These are phyloP conservation scores for Agapornis canus DNA, from an alignment of 2,797 vertebrate species.

Conservation along the genomic window DNA sequence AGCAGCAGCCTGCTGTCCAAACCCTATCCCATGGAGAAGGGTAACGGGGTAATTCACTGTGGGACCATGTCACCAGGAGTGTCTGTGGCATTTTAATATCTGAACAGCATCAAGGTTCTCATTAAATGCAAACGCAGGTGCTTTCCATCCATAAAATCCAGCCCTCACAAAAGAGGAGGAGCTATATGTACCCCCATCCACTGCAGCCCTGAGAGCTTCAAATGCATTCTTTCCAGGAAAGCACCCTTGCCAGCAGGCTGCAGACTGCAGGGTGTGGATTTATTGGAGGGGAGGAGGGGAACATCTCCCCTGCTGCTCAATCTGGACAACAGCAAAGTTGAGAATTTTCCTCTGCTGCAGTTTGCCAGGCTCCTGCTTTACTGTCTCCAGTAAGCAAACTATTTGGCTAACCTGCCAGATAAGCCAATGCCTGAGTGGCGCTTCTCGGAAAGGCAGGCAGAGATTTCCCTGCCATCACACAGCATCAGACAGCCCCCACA, in stretches of 20 bases:
- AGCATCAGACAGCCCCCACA: not conserved
- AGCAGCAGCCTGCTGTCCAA: not conserved
- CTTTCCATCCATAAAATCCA: not conserved
- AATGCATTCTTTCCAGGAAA: not conserved
- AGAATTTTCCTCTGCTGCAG: not conserved
- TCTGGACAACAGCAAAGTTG: not conserved
- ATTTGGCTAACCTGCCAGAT: not conserved
- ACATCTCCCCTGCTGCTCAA: not conserved
- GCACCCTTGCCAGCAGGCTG: not conserved
- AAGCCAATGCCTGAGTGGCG: not conserved
- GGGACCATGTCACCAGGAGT: not conserved
- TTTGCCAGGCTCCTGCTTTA: not conserved
- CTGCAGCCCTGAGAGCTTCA: not conserved
- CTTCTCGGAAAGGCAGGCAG: not conserved
- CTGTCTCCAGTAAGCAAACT: not conserved
- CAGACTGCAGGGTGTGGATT: not conserved
- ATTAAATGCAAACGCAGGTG: not conserved
- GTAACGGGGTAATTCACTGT: not conserved
- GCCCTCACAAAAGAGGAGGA: not conserved
- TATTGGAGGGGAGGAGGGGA: not conserved
- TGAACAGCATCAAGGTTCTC: not conserved
- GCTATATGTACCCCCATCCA: fast-evolving
- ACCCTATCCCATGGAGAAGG: not conserved
- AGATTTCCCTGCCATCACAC: not conserved
- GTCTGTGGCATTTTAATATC: not conserved